Conservation (phyloP, 1,140 invertebrate genomes). For the Plodia interpunctella region DNA sequence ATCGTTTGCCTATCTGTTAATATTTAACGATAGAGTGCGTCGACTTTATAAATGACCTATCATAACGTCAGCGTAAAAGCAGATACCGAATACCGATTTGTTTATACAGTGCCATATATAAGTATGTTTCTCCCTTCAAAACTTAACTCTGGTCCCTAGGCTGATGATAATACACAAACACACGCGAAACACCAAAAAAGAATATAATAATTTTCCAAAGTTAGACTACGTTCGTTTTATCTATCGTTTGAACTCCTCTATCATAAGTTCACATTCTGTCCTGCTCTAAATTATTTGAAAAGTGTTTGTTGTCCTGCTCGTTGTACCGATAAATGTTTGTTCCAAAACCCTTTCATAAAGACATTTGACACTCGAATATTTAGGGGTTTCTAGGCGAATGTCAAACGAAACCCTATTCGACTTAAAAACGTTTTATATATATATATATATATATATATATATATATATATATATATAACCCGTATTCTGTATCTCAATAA, state of each 20-base stretch:
- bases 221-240: neutral
- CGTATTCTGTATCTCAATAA: no score
- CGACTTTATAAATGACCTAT: no score
- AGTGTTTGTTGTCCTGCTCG: neutral
- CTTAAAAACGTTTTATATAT: no score
- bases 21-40: no score
- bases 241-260: neutral
- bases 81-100: no score
- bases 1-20: no score
- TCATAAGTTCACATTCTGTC: conserved; percentile 4
- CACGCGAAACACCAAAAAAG: conserved; percentile 1
- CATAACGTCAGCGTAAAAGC: no score
- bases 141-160: neutral
- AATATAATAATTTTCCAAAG: conserved; percentile 1
- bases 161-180: neutral
- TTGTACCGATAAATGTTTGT: conserved; percentile 2
- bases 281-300: neutral
- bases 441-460: no score
- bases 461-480: no score
- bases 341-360: conserved; percentile 4
- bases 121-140: neutral
- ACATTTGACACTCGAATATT: neutral
- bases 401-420: no score
- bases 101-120: neutral
- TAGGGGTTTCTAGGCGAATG: no score